Conservation (phyloP, 2,113 vertebrate species). For the Nematolebias whitei region DNA sequence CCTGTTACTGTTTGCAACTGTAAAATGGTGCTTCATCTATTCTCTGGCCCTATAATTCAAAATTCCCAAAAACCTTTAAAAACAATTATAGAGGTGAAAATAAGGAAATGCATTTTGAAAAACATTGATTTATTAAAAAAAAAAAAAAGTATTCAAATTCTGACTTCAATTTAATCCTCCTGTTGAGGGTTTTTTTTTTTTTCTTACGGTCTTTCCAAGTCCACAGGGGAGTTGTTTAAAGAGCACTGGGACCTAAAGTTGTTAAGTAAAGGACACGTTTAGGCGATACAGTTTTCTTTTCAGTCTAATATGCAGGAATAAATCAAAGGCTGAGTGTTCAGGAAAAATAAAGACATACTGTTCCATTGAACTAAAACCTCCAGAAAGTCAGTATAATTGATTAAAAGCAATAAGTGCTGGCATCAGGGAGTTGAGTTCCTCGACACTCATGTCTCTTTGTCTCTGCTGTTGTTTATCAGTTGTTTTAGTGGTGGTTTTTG, state of each 20-base stretch:
- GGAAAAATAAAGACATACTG: background rate
- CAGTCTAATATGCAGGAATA: background rate
- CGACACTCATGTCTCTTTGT: background rate
- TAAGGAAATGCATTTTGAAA: background rate
- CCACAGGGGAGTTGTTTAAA: background rate
- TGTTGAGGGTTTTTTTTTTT: background rate
- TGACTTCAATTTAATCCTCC: background rate
- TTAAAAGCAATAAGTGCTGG: background rate
- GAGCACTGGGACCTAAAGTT: background rate
- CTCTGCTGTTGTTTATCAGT: slow-evolving; percentile 70
- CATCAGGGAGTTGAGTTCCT: slow-evolving; percentile 6
- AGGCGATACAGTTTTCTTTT: background rate
- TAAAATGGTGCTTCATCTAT: too few species aligned
- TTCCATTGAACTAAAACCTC: background rate
- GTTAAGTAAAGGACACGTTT: background rate
- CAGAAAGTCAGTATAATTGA: background rate
- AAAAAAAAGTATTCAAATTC: background rate
- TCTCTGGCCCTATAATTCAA: too few species aligned
- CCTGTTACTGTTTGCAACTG: too few species aligned
- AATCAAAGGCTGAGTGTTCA: slow-evolving; percentile 5
- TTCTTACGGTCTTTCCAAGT: background rate
- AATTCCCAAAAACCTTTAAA: too few species aligned
- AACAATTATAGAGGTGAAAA: background rate
- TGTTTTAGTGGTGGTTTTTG: slow-evolving; percentile 91
- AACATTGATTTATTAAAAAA: background rate